phyloP scores from a whole-genome alignment of 2,888 invertebrate species.

The Argyra leucocephala region DNA sequence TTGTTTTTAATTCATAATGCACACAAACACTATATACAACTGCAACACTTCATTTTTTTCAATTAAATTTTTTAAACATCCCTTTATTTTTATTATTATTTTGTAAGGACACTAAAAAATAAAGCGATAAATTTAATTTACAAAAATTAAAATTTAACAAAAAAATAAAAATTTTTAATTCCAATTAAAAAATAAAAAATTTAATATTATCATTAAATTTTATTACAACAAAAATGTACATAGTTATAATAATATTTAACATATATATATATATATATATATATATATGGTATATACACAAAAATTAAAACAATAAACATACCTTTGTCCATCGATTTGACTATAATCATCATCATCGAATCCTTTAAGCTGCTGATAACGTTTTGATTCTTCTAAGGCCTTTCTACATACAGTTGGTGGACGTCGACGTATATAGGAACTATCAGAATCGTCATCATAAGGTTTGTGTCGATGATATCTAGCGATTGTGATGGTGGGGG shows the following conservation, averaged over 20 bases:
- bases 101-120: too few species aligned
- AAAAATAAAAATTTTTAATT: too few species aligned
- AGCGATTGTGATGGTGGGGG: background rate
- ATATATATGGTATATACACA: background rate
- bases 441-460: conserved; percentile 64
- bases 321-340: conserved; percentile 63
- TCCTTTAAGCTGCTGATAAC: conserved; percentile 51
- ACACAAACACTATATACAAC: too few species aligned
- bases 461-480: conserved; percentile 48
- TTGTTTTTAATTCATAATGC: too few species aligned
- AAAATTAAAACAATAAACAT: conserved; percentile 26
- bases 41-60: too few species aligned
- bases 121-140: too few species aligned
- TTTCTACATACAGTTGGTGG: conserved; percentile 53
- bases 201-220: background rate
- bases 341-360: conserved; percentile 64
- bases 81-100: too few species aligned
- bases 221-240: background rate
- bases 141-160: too few species aligned
- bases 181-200: background rate
- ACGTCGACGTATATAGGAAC: conserved; percentile 70
- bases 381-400: conserved; percentile 51
- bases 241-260: background rate
- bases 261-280: background rate
- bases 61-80: too few species aligned